Evolutionary conservation across 1,140 invertebrate genomes (phyloP).

Genomic region (Lordiphosa clarofinis): DNA sequence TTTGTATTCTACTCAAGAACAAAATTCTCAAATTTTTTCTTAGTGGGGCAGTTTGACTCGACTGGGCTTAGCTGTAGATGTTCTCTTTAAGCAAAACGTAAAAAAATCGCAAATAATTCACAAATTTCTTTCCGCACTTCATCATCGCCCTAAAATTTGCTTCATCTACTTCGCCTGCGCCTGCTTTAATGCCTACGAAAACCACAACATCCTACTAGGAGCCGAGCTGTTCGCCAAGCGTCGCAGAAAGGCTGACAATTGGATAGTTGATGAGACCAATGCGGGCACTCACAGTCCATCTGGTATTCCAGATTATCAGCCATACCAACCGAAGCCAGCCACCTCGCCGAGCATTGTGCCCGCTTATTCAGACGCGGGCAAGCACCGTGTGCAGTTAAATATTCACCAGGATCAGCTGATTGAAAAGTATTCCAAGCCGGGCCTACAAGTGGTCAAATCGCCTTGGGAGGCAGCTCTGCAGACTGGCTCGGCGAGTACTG

Average conservation of each 20-base stretch:
- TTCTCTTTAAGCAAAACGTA: slow-evolving; percentile 2
- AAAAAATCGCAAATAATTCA: slow-evolving; percentile 1
- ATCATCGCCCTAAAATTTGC: slow-evolving; percentile 18
- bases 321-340: slow-evolving; percentile 65
- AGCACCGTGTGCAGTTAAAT: slow-evolving; percentile 73
- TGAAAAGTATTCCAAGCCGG: slow-evolving; percentile 83
- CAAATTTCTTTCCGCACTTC: slow-evolving; percentile 9
- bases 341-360: slow-evolving; percentile 74
- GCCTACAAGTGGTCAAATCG: slow-evolving; percentile 84
- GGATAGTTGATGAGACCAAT: slow-evolving; percentile 89
- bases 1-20: too few species aligned
- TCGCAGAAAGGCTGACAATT: slow-evolving; percentile 91
- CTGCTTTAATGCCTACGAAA: slow-evolving; percentile 18
- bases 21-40: too few species aligned
- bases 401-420: slow-evolving; percentile 77
- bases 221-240: slow-evolving; percentile 93
- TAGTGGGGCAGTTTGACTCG: not conserved
- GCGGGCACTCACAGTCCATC: slow-evolving; percentile 78
- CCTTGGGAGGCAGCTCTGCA: slow-evolving; percentile 88
- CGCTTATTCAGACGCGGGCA: slow-evolving; percentile 73
- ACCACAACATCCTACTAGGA: slow-evolving; percentile 80
- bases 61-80: not conserved
- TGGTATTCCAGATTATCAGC: slow-evolving; percentile 74
- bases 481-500: slow-evolving; percentile 85
- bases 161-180: slow-evolving; percentile 20